Evolutionary conservation across 2,113 vertebrate species (phyloP).

Genomic region (Tichodroma muraria): DNA sequence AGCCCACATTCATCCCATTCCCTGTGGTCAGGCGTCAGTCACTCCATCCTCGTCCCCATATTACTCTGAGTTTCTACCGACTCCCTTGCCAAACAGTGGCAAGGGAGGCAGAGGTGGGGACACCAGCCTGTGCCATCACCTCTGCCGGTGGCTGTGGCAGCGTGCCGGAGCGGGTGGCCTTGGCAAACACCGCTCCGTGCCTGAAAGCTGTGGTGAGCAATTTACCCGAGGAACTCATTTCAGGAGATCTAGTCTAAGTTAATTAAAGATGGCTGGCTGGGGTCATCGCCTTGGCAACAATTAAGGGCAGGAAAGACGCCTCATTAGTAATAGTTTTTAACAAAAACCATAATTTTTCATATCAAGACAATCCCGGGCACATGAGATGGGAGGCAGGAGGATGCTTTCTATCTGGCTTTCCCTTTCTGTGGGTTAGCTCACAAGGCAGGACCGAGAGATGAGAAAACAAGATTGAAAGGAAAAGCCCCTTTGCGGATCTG

Average conservation of each 20-base stretch:
- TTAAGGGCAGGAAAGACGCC: conserved; percentile 72
- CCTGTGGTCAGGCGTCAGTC: background rate
- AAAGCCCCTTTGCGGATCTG: background rate
- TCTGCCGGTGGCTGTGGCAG: background rate
- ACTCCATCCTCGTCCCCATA: background rate
- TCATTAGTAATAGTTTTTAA: conserved; percentile 73
- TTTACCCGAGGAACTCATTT: conserved; percentile 75
- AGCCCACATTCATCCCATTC: background rate
- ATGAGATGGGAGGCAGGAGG: background rate
- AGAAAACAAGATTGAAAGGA: background rate
- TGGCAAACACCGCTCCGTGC: conserved; percentile 61
- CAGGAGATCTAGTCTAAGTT: conserved; percentile 71
- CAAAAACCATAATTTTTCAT: conserved; percentile 61
- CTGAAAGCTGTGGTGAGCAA: conserved; percentile 65
- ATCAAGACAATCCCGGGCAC: conserved; percentile 14
- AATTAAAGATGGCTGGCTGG: conserved; percentile 80
- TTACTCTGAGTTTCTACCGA: background rate
- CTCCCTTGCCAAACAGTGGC: background rate
- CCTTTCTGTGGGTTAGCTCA: background rate
- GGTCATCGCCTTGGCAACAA: conserved; percentile 84
- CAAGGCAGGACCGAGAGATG: background rate
- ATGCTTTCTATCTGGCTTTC: background rate
- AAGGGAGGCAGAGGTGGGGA: background rate
- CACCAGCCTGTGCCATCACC: background rate
- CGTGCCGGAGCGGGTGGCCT: background rate